Percentiles rank a stretch among this genome's conserved stretches.
phyloP scores from a whole-genome alignment of 2,113 vertebrate genomes.

The Gambusia holbrooki region DNA sequence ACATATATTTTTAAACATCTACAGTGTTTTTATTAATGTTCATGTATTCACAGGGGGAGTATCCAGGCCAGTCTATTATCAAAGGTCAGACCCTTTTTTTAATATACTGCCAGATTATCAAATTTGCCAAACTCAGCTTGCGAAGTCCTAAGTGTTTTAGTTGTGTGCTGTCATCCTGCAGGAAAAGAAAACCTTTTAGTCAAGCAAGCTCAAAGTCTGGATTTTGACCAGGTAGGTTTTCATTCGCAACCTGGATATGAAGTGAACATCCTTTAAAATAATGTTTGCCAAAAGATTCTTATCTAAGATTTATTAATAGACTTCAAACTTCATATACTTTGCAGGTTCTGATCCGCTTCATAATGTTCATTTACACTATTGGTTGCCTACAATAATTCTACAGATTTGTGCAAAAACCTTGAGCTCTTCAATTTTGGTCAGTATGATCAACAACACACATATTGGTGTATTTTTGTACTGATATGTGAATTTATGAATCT shows the following conservation, averaged over 20 bases:
- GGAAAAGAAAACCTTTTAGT: conserved; percentile 90
- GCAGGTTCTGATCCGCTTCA: no score
- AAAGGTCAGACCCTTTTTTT: conserved; percentile 72
- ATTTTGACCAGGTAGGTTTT: conserved; percentile 85
- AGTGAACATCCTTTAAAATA: not conserved
- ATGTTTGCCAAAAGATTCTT: no score
- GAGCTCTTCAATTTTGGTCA: no score
- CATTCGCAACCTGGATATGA: not conserved
- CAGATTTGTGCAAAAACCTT: no score
- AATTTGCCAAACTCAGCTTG: not conserved
- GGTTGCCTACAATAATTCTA: no score
- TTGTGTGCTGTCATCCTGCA: conserved; percentile 68
- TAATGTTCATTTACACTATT: no score
- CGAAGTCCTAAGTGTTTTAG: not conserved
- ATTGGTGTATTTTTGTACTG: no score
- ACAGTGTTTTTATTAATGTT: not conserved
- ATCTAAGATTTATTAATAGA: no score
- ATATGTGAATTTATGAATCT: no score
- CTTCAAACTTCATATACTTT: no score
- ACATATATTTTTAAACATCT: not conserved
- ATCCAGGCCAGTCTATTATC: conserved; percentile 82
- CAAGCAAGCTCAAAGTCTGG: conserved; percentile 84
- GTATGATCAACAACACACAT: no score
- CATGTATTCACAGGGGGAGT: conserved; percentile 77
- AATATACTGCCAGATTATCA: not conserved